Evolutionary conservation across 2,888 invertebrate species (phyloP), one percentile per base, ranked within the genome.

Genomic region (Campopleginae sp.): DNA sequence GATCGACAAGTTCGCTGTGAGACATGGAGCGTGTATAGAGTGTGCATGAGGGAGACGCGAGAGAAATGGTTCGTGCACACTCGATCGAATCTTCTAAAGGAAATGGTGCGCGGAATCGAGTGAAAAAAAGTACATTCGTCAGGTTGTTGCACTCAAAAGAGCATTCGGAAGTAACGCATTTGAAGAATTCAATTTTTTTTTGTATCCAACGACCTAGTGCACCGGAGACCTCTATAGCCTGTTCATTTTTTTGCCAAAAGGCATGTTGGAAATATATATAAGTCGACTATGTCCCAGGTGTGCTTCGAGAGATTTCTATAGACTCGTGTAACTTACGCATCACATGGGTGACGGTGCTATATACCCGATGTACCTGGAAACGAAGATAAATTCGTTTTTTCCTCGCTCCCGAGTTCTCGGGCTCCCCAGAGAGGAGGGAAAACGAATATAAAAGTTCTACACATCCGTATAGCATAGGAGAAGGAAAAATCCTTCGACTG

Each of bases 371-470:
- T 89, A 90, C 88, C 87, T 87, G 85, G 81, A 90, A 80, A 90
- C 90, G 89, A 90, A 90, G 90, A 90, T 90, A 88, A 89, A 90
- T 90, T 88, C 84, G 83, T 88, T 88, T 88, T 88, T 79, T 85
- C 82, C 85, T 85, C 80, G 44, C 54, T 77, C 46, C 58, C 63
- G 48, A 51, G 14, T 71, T 65, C 65, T 74, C 33, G 54, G 75
- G 42, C 38, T 58, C 54, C 61, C 74, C 27, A 31, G 68, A 68
- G 74, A 58, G 68, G 14, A 63, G 48, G 54, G 65, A 80, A 65
- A 71, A 71, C 14, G 77, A 42, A 46, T 70, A 71, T 19, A 70
- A 10, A 1, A 33, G 63, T 65, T 46, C 14, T 76, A 42, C 23
- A 66, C 65, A 46, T 4, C 17, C 42, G 23, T 6, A 48, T 14